Base-by-base conservation (phyloP, 2,888 invertebrate species). In the Agonopterix arenella region DNA sequence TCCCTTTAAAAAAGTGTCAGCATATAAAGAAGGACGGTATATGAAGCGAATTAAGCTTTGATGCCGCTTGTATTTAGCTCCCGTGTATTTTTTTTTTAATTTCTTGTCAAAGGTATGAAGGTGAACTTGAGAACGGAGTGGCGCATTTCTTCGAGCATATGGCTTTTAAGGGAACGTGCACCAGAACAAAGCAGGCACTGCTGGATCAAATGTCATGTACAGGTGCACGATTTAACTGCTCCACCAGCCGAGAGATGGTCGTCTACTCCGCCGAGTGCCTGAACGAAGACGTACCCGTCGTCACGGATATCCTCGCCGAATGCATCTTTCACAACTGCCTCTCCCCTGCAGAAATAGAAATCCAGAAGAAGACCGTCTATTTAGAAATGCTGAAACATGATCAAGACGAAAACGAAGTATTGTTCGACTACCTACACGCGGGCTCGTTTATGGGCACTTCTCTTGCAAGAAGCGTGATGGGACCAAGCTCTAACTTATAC, bases 251-350 rank as follows among this genome's bases (percentile, higher is more conserved):
- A 50, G 99, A 99, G 81, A 97, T 98, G 82, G 96, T 97, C 9
- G 97, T 96, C 0, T 99, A 97, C 83, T 98, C 97, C 75, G 98
- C 97, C 11, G 97, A 98, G 80, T 98, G 98, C 71, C 90, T 99
- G 54, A 90, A 93, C 2, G 92, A 95, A 70, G 97, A 98, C 84
- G 92, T 98, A 0, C 93, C 94, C 0, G 92, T 94, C 69, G 96
- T 97, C 4, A 90, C 98, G 16, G 98, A 98, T 73, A 96, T 99
- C 61, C 90, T 99, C 49, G 91, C 97, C 1, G 98, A 99, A 70
- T 98, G 99, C 70, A 92, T 98, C 16, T 96, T 97, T 71, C 97
- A 98, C 81, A 92, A 56, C 91, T 91, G 68, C 89, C 92, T 68
- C 54, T 60, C 58, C 4, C 47, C 51, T 0, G 16, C 55, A 0